These are phyloP conservation scores for Sebastolobus alascanus DNA, from an alignment of 2,797 vertebrate genomes.

Conservation along the genomic window DNA sequence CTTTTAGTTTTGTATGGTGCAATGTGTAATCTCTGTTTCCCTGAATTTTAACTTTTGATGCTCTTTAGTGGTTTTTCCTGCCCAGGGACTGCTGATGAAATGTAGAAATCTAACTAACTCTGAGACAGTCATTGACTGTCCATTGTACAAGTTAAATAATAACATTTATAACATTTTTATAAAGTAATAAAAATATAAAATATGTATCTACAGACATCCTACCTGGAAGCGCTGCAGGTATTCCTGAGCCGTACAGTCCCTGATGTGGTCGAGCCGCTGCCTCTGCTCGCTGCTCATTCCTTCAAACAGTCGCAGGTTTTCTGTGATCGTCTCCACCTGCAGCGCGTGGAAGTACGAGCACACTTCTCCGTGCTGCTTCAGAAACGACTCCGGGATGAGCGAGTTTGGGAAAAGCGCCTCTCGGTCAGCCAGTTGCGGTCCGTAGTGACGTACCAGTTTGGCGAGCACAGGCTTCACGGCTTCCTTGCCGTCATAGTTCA, in stretches of 20 bases:
- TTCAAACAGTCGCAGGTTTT: conserved; percentile 91
- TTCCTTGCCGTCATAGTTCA: conserved; percentile 87
- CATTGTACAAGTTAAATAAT: neutral
- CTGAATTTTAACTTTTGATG: too few species aligned
- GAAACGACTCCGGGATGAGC: conserved; percentile 87
- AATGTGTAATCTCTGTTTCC: too few species aligned
- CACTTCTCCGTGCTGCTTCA: conserved; percentile 89
- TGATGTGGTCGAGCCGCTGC: conserved; percentile 82
- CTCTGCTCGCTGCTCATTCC: conserved; percentile 81
- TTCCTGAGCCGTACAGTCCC: conserved; percentile 86
- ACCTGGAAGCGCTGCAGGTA: conserved; percentile 88
- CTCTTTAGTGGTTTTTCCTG: too few species aligned
- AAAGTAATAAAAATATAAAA: neutral
- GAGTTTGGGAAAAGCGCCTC: conserved; percentile 90
- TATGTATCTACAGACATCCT: conserved; percentile 13
- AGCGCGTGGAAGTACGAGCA: conserved; percentile 90
- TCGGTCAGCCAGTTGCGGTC: conserved; percentile 81
- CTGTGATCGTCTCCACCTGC: conserved; percentile 91
- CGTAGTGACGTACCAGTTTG: conserved; percentile 92
- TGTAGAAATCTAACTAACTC: neutral
- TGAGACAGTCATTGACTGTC: neutral
- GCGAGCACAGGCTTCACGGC: conserved; percentile 86
- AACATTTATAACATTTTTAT: too few species aligned
- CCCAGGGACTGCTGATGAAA: neutral
- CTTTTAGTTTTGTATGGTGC: too few species aligned